Conservation (phyloP, 2,113 vertebrate genomes). For the Eulemur macaco region DNA sequence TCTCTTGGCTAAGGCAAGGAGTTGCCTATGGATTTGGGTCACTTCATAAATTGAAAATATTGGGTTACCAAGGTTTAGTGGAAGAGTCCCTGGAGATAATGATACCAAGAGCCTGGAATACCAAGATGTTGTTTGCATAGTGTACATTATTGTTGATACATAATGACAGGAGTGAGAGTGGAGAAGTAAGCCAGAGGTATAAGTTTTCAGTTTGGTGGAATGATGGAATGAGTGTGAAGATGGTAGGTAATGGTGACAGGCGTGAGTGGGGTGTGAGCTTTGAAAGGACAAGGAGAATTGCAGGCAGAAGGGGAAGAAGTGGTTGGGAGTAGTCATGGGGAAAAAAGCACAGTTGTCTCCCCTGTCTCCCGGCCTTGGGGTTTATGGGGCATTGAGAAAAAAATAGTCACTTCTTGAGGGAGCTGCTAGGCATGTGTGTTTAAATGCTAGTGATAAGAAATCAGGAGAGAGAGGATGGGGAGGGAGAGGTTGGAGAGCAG, state of each 20-base stretch:
- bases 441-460: neutral
- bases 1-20: slow-evolving; percentile 32
- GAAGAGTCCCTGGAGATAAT: neutral
- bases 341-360: neutral
- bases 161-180: neutral
- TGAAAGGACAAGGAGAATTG: neutral
- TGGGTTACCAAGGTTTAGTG: neutral
- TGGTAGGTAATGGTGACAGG: neutral
- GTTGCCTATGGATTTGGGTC: neutral
- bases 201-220: neutral
- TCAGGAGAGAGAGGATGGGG: neutral
- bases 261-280: neutral
- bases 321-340: neutral
- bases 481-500: neutral
- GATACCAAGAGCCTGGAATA: neutral
- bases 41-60: neutral
- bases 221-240: neutral
- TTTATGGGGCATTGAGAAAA: neutral
- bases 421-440: neutral
- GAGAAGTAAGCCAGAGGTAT: neutral
- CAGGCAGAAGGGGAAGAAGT: neutral
- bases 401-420: neutral
- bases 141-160: neutral
- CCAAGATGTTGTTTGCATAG: neutral
- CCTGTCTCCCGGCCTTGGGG: neutral